Percentiles rank a stretch among this genome's conserved stretches.
Conservation (phyloP, 2,888 invertebrate species). For the Tholera decimalis region DNA sequence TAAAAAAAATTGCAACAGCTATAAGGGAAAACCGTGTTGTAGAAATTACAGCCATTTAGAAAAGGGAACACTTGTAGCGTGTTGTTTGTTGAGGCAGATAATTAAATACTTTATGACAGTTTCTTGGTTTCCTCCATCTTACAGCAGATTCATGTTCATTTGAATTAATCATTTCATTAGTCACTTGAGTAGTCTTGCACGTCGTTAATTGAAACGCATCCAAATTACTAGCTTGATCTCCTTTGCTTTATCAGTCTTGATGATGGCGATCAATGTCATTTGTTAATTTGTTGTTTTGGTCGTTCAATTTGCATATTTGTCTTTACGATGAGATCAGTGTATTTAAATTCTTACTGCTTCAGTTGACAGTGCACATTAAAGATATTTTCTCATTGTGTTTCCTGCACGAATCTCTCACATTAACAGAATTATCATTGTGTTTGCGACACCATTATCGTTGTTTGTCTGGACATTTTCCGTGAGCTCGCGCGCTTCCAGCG, state of each 20-base stretch:
- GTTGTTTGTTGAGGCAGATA: conserved; percentile 43
- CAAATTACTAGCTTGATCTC: conserved; percentile 75
- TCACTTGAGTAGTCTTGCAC: conserved; percentile 83
- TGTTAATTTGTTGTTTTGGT: conserved; percentile 51
- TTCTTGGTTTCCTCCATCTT: conserved; percentile 62
- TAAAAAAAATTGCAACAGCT: conserved; percentile 76
- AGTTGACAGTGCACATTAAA: conserved; percentile 65
- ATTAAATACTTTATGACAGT: conserved; percentile 51
- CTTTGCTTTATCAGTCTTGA: conserved; percentile 60
- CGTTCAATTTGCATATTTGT: conserved; percentile 55
- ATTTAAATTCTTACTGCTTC: conserved; percentile 60
- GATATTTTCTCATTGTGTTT: conserved; percentile 76
- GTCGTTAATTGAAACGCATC: conserved; percentile 87
- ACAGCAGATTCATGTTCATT: conserved; percentile 80
- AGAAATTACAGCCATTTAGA: conserved; percentile 74
- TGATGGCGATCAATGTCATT: conserved; percentile 55
- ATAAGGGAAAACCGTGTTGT: conserved; percentile 77
- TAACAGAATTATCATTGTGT: conserved; percentile 74
- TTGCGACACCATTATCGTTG: conserved; percentile 83
- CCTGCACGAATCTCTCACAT: conserved; percentile 61
- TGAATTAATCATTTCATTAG: conserved; percentile 88
- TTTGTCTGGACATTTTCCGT: conserved; percentile 88
- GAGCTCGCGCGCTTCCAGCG: conserved; percentile 83
- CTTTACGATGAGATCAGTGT: conserved; percentile 45
- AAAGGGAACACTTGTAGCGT: conserved; percentile 65